Evolutionary conservation across 2,888 invertebrate genomes (phyloP), one percentile per base, ranked within the genome.

Genomic region (Arctia plantaginis): DNA sequence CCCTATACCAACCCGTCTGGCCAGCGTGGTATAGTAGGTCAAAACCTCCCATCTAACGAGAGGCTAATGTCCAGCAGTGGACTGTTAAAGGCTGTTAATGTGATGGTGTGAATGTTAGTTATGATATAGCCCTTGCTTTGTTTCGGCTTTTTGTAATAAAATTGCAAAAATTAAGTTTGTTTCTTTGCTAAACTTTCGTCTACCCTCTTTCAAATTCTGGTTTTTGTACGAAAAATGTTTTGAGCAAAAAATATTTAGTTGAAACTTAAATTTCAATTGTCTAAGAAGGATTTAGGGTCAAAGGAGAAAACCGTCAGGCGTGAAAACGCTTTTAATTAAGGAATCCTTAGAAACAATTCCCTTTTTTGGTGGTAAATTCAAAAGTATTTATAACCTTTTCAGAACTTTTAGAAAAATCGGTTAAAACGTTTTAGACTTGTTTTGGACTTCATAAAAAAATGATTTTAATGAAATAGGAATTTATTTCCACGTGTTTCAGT

Each of bases 281-380:
- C 47, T 70, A 77, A 78, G 78, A 71, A 64, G 68, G 69, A 74
- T 77, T 82, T 65, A 41, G 67, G 74, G 67, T 82, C 80, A 80
- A 82, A 78, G 71, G 27, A 41, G 67, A 81, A 70, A 76, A 75
- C 68, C 27, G 68, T 79, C 74, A 70, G 77, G 77, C 82, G 80
- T 80, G 51, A 82, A 82, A 74, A 82, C 66, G 82, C 75, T 74
- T 82, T 82, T 77, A 82, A 82, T 82, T 82, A 82, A 82, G 67
- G 74, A 77, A 80, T 79, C 80, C 71, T 77, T 78, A 74, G 33
- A 73, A 62, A 66, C 67, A 71, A 69, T 80, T 77, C 66, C 39
- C 71, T 59, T 68, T 74, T 80, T 70, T 62, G 39, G 69, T 71
- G 71, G 73, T 3, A 66, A 73, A 73, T 75, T 82, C 75, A 79